Base-by-base conservation (phyloP, 2,113 vertebrate species). In the Phylloscopus whistleri region DNA sequence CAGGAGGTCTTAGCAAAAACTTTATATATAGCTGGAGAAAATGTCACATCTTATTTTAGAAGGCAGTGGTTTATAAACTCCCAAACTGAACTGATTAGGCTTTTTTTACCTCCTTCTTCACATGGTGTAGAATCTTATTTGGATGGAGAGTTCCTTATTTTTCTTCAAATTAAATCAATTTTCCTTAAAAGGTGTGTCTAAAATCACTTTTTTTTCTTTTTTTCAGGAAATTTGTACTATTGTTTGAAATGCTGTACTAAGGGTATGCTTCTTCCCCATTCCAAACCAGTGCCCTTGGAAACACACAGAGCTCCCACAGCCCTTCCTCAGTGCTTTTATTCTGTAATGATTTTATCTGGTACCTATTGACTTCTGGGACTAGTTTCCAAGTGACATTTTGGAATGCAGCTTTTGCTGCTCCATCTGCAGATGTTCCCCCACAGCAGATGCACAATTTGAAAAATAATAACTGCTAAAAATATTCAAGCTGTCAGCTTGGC, bases 401-500 rank as follows among this genome's bases (percentile, higher is more conserved):
- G 64, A 81, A 60, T 70, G 60, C 80, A 19, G 41, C 75, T 66
- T 72, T 67, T 67, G 44, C 79, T 70, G 7, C 30, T 90, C 77
- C 75, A n/a, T 37, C 69, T 55, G 87, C 76, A 90, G 85, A 88
- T 92, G 92, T 75, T 94, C 78, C 39, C 46, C 73, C 66, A 27
- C 33, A 91, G 39, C 89, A 93, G 82, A 94, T 90, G 93, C 49
- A 92, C 81, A 94, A 85, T 55, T 83, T 90, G 68, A 95, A 68
- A 84, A 92, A 94, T 49, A 93, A 79, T 87, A 82, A 59, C 49
- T 73, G 63, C 87, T 89, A 94, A 95, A 95, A 95, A 93, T 91
- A 87, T 52, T 67, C 52, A 22, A 69, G n/a, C 62, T 96, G 63
- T 84, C 84, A 75, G 84, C 59, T 94, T 77, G 84, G 39, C 7